Base-by-base conservation (phyloP, 2,113 vertebrate genomes). In the Isurus oxyrinchus region DNA sequence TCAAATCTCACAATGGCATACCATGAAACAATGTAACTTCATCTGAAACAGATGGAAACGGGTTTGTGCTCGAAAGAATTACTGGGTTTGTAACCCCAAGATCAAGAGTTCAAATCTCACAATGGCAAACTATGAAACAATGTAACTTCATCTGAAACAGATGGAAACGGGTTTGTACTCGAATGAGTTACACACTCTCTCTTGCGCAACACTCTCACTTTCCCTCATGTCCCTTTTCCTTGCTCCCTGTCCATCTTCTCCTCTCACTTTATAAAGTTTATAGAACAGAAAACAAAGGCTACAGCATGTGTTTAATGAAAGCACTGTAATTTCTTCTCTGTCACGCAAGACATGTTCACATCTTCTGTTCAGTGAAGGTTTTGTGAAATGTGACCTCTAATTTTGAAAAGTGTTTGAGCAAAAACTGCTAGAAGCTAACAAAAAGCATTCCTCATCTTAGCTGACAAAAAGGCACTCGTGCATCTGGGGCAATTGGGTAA, bases 371-470 rank as follows among this genome's bases (percentile, higher is more conserved):
- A 14, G 87, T 57, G 27, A 55, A 53, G 44, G 49, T 53, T 53
- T 55, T 53, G 63, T 19, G 57, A 91, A 59, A 59, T n/a, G 1
- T 91, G 55, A 61, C 55, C 86, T 91, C 88, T 91, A 93, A 90
- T 90, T 90, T 90, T 90, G 53, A 90, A 90, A 90, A 63, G 35
- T 14, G 16, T 63, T n/a, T 93, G 90, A 93, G 57, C 55, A 91
- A 31, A 91, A 59, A 91, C 27, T n/a, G 88, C 90, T 93, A 6
- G 90, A 40, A 93, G 90, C 57, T 63, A 93, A 19, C 90, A 93
- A 63, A 40, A 63, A n/a, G 14, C 59, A 40, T 93, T 40, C 90
- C 90, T 93, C 57, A 93, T 93, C 57, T 5, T 61, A 59, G 2
- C 59, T 63, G 90, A 93, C 21, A 1, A 57, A 61, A n/a, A n/a